Evolutionary conservation across 1,140 invertebrate species (phyloP), one percentile per base, ranked within the genome.

Genomic region (Drosophila willistoni): DNA sequence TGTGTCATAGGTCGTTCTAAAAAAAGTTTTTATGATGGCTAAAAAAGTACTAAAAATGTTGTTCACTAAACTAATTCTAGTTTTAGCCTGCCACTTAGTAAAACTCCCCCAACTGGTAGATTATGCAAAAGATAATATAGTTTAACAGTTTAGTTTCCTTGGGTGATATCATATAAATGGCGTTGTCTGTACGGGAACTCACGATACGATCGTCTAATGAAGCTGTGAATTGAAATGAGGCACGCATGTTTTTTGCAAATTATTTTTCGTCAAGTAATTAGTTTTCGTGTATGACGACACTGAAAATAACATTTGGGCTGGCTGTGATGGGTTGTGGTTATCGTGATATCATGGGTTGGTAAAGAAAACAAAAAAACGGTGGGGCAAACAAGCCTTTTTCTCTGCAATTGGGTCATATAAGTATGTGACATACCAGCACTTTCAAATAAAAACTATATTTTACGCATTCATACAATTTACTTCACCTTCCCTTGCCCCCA

Each of bases 211-310:
- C 33, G 62, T 12, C 54, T 60, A 47, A n/a, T 61, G 64, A 71
- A 68, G 72, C 68, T 72, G 73, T 56, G 47, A 84, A 77, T 63
- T 57, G 71, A 71, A 57, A 63, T 29, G 19, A 54, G 42, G 63
- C 82, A 82, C 79, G 83, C 83, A 87, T 64, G 57, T 72, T 66
- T 70, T 77, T 77, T 25, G 64, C 74, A 77, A 66, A 73, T 64
- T 77, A 51, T 41, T 66, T 63, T 51, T 79, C 65, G 29, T 81
- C 54, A 68, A 71, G 62, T 87, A 86, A 82, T 82, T 87, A 82
- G 68, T 69, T 87, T 76, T 75, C 55, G 14, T 29, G 41, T 47
- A 68, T 83, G 73, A 63, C 67, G 44, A 55, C 72, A 77, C 44
- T 51, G 67, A 34, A 14, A 29, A 36, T 59, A 29, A 42, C 33